phyloP scores from a whole-genome alignment of 1,140 invertebrate species.

The Dreissena polymorpha region DNA sequence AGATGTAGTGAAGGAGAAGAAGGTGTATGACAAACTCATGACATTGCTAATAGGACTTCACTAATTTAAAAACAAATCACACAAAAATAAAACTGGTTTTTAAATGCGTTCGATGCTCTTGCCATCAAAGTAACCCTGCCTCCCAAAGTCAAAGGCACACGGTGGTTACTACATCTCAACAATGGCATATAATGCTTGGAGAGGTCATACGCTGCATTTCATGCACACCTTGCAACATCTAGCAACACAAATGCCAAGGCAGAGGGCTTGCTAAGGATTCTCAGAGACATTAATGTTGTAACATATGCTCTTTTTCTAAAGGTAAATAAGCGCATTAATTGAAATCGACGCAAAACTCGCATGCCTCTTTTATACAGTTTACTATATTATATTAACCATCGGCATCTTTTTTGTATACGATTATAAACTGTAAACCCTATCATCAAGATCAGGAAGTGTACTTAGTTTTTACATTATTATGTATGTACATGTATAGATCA shows the following conservation, averaged over 20 bases:
- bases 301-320: constrained; percentile 40
- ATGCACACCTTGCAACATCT: constrained; percentile 26
- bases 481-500: too few species aligned
- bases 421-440: neutral
- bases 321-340: neutral
- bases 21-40: constrained; percentile 56
- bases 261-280: constrained; percentile 12
- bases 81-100: constrained; percentile 32
- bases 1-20: constrained; percentile 45
- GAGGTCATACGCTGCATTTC: constrained; percentile 5
- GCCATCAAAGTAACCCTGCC: constrained; percentile 7
- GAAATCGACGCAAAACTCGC: too few species aligned
- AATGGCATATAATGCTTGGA: constrained; percentile 22
- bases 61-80: constrained; percentile 51
- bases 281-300: constrained; percentile 3
- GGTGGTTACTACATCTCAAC: constrained; percentile 42
- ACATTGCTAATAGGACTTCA: constrained; percentile 55
- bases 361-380: too few species aligned
- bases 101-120: neutral
- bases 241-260: constrained; percentile 47
- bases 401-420: neutral
- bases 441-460: neutral
- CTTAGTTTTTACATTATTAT: neutral
- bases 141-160: constrained; percentile 35
- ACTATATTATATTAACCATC: neutral